Evolutionary conservation across 2,797 vertebrate species (phyloP), one percentile per base, ranked within the genome.

Genomic region (Darevskia nairensis): DNA sequence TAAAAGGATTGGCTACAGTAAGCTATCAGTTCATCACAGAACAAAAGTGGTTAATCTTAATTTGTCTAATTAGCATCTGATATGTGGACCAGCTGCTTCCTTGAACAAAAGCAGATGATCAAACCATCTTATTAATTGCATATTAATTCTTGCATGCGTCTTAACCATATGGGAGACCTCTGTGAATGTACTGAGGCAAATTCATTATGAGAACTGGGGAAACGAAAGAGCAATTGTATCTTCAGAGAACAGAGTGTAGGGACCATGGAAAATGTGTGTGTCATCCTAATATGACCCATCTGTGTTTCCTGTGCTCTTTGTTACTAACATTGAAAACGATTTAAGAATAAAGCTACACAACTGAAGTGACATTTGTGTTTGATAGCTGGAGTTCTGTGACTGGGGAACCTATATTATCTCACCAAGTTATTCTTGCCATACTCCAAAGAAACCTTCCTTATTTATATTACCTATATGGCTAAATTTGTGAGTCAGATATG

Each of bases 41-140:
- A 94, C 94, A 95, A 93, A 96, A 94, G 89, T 3, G 0, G 78
- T 90, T 85, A 13, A 0, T 95, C 93, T 93, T 95, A 94, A 96
- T 96, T 96, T 96, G 89, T 94, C 88, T 95, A 91, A 96, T 96
- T 96, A 94, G 2, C 0, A 89, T 94, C 85, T 92, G 93, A 91
- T 93, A 84, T 94, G 90, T 85, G 89, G 91, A 89, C 92, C 95
- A 95, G 95, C 96, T 97, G 95, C 95, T 92, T 88, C 90, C 90
- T 90, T 81, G 92, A 94, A 95, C 93, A 96, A 95, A 95, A 95
- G 94, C 91, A 88, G 93, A 94, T 92, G 94, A 94, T 93, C 89
- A 17, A 88, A 91, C 88, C 76, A 89, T 93, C 90, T 95, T 96
- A 96, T 94, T 95, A 96, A 96, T 94, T 94, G 91, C 77, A 90